These are phyloP conservation scores for Columba livia DNA, from an alignment of 2,113 vertebrate genomes.

Conservation along the genomic window DNA sequence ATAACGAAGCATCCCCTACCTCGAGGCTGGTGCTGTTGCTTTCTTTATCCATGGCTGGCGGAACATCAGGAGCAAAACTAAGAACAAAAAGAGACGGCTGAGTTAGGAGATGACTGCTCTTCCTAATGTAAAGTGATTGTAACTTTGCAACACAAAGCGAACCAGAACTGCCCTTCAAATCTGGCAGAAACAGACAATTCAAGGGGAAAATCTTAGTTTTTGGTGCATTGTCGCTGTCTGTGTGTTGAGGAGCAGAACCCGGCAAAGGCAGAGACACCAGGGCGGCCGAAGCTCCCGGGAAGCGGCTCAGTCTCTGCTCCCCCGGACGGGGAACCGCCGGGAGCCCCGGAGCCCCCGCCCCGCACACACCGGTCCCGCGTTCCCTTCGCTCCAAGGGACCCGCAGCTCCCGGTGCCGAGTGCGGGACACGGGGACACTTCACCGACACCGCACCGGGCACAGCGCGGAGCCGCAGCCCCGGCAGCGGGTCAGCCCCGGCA, in stretches of 20 bases:
- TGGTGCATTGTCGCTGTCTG: too few relatives aligned
- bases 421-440: too few relatives aligned
- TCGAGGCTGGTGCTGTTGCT: conserved; percentile 62
- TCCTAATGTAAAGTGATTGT: too few relatives aligned
- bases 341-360: too few relatives aligned
- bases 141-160: fast-evolving
- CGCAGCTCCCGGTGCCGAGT: too few relatives aligned
- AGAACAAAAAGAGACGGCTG: fast-evolving
- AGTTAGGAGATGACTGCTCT: fast-evolving
- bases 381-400: background rate
- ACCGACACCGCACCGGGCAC: too few relatives aligned
- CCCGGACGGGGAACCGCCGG: too few relatives aligned
- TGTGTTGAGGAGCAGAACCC: background rate
- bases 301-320: too few relatives aligned
- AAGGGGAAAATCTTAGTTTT: background rate
- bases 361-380: too few relatives aligned
- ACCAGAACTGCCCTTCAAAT: background rate
- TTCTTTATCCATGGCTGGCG: conserved; percentile 66
- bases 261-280: background rate
- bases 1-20: background rate
- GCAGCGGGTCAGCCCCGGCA: too few relatives aligned
- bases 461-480: too few relatives aligned
- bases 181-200: background rate
- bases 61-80: background rate
- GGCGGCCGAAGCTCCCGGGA: fast-evolving